Evolutionary conservation across 2,888 invertebrate genomes (phyloP), one percentile per base, ranked within the genome.

Genomic region (Nephrotoma guestfalica): DNA sequence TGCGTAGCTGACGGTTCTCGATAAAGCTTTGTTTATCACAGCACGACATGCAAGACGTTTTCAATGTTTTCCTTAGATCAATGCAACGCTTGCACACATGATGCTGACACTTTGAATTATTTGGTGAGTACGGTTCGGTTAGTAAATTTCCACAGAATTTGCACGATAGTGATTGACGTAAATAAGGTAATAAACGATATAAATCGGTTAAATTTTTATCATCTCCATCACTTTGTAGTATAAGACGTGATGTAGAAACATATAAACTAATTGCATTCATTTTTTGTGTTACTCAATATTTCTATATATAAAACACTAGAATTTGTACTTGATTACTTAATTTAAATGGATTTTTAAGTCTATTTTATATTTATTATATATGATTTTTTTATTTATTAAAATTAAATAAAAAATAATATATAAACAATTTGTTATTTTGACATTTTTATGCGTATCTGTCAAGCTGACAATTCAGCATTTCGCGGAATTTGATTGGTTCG

Each of bases 141-240:
- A 97, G 91, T 88, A 98, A 93, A 90, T 96, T 95, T 88, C 96
- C 95, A 91, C 98, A 98, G 87, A 97, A 97, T 87, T 96, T 96
- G 92, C 98, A 98, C 88, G 96, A 96, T 89, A 98, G 93, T 88
- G 96, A 95, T 91, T 97, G 96, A 87, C 97, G 94, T 90, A 98
- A 93, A 92, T 96, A 96, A 5, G 97, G 96, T 89, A 98, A 94
- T 89, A 96, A 93, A 89, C 96, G 94, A 92, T 96, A 96, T 89
- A 97, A 93, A 92, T 97, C 97, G 86, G 94, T 94, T 95, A 96
- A 96, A 90, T 94, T 94, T 88, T 94, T 94, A 90, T 95, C 95
- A 57, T 45, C 85, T 18, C 83, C 86, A 57, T 87, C 85, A 71
- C 42, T 86, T 85, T 86, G 86, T 9, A 86, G 83, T 86, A 90